Evolutionary conservation across 2,797 vertebrate genomes (phyloP).

Genomic region (Cyclopterus lumpus): DNA sequence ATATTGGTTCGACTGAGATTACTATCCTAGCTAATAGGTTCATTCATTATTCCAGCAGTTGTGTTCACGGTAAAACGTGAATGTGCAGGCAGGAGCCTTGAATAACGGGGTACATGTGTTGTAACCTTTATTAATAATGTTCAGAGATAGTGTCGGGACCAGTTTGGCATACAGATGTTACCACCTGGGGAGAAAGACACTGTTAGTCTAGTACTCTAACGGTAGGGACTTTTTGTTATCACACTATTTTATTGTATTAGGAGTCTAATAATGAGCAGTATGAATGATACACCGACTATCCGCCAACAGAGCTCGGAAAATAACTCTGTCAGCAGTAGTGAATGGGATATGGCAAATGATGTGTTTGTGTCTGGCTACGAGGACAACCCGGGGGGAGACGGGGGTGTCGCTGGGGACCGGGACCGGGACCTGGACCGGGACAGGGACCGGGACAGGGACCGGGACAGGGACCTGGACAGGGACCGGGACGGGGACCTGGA

Average conservation of each 20-base stretch:
- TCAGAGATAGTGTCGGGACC: not conserved
- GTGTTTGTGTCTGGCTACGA: constrained; percentile 78
- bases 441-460: no score
- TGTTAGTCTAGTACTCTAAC: constrained; percentile 28
- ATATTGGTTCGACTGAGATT: constrained; percentile 6
- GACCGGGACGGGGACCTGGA: constrained; percentile 44
- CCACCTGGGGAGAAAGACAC: constrained; percentile 31
- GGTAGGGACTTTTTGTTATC: not conserved
- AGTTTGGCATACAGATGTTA: constrained; percentile 58
- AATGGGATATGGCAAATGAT: constrained; percentile 84
- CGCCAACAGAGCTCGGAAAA: constrained; percentile 79
- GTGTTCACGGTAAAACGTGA: not conserved
- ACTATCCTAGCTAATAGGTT: not conserved
- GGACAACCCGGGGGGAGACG: constrained; percentile 56
- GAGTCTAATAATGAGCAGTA: constrained; percentile 42
- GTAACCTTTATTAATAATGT: not conserved
- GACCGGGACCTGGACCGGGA: constrained; percentile 23
- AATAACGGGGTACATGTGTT: no score
- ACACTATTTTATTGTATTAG: constrained; percentile 8
- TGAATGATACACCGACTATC: constrained; percentile 57
- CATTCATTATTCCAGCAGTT: constrained; percentile 4
- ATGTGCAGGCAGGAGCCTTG: not conserved
- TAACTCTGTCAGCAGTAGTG: constrained; percentile 80
- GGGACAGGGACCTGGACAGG: not conserved
- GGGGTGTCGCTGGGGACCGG: constrained; percentile 29